Percentiles rank a stretch among this genome's conserved stretches.
Evolutionary conservation across 2,113 vertebrate species (phyloP).

Genomic region (Melanocharis versteri): DNA sequence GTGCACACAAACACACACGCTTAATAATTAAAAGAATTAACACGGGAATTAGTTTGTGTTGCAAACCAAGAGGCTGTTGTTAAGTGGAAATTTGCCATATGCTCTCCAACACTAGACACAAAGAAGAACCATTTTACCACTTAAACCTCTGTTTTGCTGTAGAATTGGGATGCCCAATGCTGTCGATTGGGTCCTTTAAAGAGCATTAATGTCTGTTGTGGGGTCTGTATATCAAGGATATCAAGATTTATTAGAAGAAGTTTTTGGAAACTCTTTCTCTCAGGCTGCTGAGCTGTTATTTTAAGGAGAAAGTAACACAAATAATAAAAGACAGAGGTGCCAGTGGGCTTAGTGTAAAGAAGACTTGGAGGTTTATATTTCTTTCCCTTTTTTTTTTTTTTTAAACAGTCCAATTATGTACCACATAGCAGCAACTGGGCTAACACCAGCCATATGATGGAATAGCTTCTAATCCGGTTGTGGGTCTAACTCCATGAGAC

Average conservation of each 20-base stretch:
- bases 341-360: neutral
- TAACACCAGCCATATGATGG: conserved; percentile 65
- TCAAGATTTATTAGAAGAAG: neutral
- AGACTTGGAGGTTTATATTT: neutral
- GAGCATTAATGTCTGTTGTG: neutral
- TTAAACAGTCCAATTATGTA: conserved; percentile 53
- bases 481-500: conserved; percentile 45
- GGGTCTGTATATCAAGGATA: neutral
- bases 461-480: conserved; percentile 70
- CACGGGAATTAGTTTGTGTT: neutral
- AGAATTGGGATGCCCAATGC: neutral
- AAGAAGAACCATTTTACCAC: neutral
- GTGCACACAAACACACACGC: neutral
- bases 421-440: conserved; percentile 26
- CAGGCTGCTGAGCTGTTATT: neutral
- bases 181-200: neutral
- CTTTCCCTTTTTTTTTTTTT: neutral
- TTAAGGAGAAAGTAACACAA: conserved; percentile 29
- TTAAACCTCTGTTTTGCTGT: neutral
- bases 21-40: conserved; percentile 53
- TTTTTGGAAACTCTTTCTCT: neutral
- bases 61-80: neutral
- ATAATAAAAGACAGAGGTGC: conserved; percentile 5
- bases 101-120: conserved; percentile 44
- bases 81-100: conserved; percentile 50